Conservation (phyloP, 2,888 invertebrate genomes). For the Lissocephala sabroskyi region DNA sequence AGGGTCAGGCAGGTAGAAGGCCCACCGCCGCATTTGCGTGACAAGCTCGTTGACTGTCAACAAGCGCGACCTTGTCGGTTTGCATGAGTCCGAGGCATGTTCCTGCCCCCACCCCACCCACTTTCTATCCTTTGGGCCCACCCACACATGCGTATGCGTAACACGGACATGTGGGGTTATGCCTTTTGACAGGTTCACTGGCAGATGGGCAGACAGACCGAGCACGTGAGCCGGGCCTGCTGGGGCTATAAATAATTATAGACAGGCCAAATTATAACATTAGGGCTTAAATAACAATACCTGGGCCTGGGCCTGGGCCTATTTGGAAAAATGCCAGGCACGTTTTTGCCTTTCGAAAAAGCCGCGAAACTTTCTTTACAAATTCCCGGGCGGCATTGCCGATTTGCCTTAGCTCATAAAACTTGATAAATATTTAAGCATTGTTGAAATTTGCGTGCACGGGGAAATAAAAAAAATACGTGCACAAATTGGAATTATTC, state of each 20-base stretch:
- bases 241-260: constrained; percentile 51
- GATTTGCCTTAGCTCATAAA: not conserved
- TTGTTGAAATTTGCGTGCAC: constrained; percentile 11
- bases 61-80: constrained; percentile 23
- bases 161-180: not conserved
- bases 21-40: constrained; percentile 35
- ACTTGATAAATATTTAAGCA: constrained; percentile 46
- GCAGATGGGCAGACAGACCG: too few species aligned
- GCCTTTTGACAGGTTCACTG: constrained; percentile 31
- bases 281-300: constrained; percentile 11
- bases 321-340: constrained; percentile 36
- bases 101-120: not conserved
- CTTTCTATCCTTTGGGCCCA: not conserved
- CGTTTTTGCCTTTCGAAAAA: constrained; percentile 19
- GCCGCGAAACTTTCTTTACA: not conserved
- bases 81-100: not conserved
- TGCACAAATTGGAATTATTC: constrained; percentile 60
- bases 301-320: too few species aligned
- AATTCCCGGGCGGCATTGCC: too few species aligned
- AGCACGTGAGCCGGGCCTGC: constrained; percentile 5
- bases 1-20: not conserved
- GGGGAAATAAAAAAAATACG: constrained; percentile 24
- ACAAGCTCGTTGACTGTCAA: constrained; percentile 29
- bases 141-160: not conserved
- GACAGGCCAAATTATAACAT: constrained; percentile 40